Conservation (phyloP, 2,113 vertebrate species). For the Ploceus nigricollis region DNA sequence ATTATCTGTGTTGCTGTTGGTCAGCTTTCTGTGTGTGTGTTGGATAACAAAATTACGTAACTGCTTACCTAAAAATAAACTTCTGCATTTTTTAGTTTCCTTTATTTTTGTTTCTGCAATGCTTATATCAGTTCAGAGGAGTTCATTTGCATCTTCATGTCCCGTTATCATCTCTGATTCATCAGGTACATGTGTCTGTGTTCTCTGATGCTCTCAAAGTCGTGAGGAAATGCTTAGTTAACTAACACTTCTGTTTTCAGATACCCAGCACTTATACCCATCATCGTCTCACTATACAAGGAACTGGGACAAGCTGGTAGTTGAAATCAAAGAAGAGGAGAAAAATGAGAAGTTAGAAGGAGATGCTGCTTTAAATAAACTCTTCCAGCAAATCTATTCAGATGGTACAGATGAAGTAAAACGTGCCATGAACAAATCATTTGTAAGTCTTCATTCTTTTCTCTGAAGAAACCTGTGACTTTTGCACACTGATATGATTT, state of each 20-base stretch:
- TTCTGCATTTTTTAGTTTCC: background rate
- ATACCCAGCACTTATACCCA: conserved; percentile 82
- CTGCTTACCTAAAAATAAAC: background rate
- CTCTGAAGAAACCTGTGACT: background rate
- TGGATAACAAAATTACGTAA: background rate
- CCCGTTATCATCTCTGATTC: background rate
- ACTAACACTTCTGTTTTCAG: conserved; percentile 38
- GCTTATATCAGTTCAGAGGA: background rate
- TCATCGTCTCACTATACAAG: conserved; percentile 85
- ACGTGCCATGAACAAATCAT: conserved; percentile 98
- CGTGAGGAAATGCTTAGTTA: background rate
- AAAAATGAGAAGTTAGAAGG: conserved; percentile 95
- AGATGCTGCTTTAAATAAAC: conserved; percentile 93
- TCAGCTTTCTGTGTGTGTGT: background rate
- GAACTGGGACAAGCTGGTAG: conserved; percentile 96
- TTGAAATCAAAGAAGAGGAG: conserved; percentile 91
- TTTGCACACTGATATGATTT: background rate
- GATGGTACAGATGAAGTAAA: conserved; percentile 95
- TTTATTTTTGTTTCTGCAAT: background rate
- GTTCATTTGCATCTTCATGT: background rate
- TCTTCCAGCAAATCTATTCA: conserved; percentile 88
- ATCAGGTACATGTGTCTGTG: background rate
- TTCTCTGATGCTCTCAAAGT: background rate
- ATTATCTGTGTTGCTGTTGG: background rate
- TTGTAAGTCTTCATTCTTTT: conserved; percentile 78